phyloP scores from a whole-genome alignment of 2,113 vertebrate genomes.

The Colinus virginianus region DNA sequence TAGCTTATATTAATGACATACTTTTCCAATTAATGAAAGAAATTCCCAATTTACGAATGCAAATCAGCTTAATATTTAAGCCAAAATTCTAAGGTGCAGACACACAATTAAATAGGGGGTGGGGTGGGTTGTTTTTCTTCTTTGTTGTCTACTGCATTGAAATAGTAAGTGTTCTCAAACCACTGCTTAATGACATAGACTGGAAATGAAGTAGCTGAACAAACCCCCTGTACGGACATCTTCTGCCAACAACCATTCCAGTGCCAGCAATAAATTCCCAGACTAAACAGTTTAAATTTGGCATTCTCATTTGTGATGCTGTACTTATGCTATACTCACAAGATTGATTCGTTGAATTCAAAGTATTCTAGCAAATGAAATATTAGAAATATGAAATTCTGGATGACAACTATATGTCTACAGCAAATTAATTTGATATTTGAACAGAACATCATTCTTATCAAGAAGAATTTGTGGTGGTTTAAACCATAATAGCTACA shows the following conservation, averaged over 20 bases:
- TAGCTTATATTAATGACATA: slow-evolving; percentile 5
- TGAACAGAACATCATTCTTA: slow-evolving; percentile 15
- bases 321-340: slow-evolving; percentile 45
- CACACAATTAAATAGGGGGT: neutral
- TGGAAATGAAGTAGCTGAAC: slow-evolving; percentile 65
- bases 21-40: slow-evolving; percentile 1
- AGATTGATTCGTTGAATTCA: slow-evolving; percentile 64
- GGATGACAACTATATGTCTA: slow-evolving; percentile 48
- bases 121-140: neutral
- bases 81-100: slow-evolving; percentile 29
- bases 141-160: slow-evolving; percentile 40
- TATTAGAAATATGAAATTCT: slow-evolving; percentile 62
- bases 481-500: slow-evolving; percentile 4
- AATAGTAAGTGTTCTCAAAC: slow-evolving; percentile 65
- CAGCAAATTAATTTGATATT: slow-evolving; percentile 10
- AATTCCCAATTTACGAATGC: neutral
- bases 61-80: slow-evolving; percentile 49
- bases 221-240: slow-evolving; percentile 33
- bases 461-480: neutral
- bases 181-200: slow-evolving; percentile 58
- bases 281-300: slow-evolving; percentile 77
- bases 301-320: slow-evolving; percentile 68
- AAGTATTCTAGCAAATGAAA: slow-evolving; percentile 65
- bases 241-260: slow-evolving; percentile 60
- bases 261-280: slow-evolving; percentile 76